phyloP scores from a whole-genome alignment of 2,113 vertebrate genomes.

The Silurus meridionalis region DNA sequence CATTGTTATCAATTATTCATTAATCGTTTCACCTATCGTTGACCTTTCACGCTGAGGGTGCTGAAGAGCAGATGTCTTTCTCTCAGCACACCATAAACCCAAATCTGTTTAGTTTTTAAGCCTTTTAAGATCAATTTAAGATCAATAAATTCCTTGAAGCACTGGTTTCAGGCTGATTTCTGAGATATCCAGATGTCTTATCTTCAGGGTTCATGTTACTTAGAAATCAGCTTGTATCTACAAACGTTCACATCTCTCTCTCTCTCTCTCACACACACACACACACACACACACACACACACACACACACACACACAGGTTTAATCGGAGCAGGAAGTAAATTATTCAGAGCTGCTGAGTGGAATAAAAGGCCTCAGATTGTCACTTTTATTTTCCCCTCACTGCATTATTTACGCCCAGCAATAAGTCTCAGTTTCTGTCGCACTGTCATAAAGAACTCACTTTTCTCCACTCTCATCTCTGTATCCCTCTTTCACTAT shows the following conservation, averaged over 20 bases:
- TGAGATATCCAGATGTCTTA: background rate
- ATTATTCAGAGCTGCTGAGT: conserved; percentile 71
- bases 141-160: background rate
- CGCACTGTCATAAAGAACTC: conserved; percentile 47
- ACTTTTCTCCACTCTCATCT: background rate
- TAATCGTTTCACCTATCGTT: background rate
- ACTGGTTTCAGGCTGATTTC: background rate
- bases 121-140: background rate
- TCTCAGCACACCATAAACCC: background rate
- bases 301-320: conserved; percentile 36
- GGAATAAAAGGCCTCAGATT: conserved; percentile 68
- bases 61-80: background rate
- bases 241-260: conserved; percentile 9
- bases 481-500: background rate
- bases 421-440: conserved; percentile 59
- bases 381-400: conserved; percentile 71
- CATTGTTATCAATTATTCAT: background rate
- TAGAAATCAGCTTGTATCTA: conserved; percentile 34
- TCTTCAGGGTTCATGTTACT: background rate
- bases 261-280: background rate
- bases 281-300: background rate
- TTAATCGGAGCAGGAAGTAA: conserved; percentile 72
- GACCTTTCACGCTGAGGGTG: background rate
- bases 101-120: background rate
- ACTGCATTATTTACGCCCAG: conserved; percentile 71